Percentiles rank a stretch among this genome's conserved stretches.
phyloP scores from a whole-genome alignment of 2,113 vertebrate species.

The Rhinopithecus roxellana region DNA sequence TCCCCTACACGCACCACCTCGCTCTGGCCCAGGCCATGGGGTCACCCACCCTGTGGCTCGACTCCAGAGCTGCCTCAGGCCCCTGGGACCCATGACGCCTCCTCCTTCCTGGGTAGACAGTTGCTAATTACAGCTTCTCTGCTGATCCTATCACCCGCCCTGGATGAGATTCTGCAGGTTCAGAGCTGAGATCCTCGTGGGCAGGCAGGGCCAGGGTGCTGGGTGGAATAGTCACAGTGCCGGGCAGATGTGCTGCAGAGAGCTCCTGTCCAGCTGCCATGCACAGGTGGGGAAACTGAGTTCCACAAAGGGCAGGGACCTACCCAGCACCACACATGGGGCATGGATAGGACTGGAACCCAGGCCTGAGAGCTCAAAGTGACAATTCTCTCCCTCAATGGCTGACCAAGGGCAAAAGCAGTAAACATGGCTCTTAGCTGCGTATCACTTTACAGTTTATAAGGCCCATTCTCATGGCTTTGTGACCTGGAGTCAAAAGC shows the following conservation, averaged over 20 bases:
- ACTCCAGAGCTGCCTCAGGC: neutral
- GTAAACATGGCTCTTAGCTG: neutral
- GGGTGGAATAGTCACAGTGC: neutral
- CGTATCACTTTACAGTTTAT: neutral
- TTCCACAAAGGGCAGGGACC: neutral
- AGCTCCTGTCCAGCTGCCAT: neutral
- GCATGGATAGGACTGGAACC: neutral
- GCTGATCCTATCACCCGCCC: neutral
- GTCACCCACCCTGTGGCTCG: neutral
- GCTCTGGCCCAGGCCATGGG: neutral
- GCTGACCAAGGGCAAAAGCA: neutral
- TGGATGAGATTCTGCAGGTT: neutral
- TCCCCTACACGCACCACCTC: neutral
- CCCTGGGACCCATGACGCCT: neutral
- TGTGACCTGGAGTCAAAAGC: neutral
- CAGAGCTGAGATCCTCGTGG: neutral
- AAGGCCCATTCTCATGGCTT: neutral
- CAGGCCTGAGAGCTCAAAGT: neutral
- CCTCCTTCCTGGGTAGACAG: conserved; percentile 60
- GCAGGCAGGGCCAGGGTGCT: neutral
- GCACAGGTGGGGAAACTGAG: neutral
- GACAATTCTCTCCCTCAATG: neutral
- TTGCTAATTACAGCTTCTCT: neutral
- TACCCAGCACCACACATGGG: neutral
- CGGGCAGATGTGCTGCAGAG: neutral